These are phyloP conservation scores for Pseudochromis fuscus DNA, from an alignment of 2,797 vertebrate genomes.

Conservation along the genomic window DNA sequence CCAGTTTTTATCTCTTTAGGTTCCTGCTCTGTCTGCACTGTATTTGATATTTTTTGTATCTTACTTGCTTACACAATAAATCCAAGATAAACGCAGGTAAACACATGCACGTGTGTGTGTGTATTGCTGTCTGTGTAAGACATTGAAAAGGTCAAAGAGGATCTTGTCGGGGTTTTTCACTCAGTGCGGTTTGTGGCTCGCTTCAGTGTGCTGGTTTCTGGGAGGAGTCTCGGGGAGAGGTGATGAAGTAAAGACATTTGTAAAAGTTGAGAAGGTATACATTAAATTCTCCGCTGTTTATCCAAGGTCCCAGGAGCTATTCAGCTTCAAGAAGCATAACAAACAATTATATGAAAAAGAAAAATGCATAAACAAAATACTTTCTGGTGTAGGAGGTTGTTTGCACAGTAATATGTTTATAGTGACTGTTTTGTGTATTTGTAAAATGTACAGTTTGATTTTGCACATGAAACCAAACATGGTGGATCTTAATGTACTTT, in stretches of 20 bases:
- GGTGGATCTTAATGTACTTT: not conserved
- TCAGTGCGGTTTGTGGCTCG: slow-evolving; percentile 40
- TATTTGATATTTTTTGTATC: not conserved
- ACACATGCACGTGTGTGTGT: slow-evolving; percentile 5
- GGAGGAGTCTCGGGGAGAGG: slow-evolving; percentile 39
- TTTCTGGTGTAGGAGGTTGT: slow-evolving; percentile 50
- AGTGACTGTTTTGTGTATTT: not conserved
- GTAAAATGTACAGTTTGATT: not conserved
- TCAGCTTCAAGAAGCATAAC: slow-evolving; percentile 72
- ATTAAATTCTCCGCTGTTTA: slow-evolving; percentile 74
- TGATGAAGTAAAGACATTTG: slow-evolving; percentile 44
- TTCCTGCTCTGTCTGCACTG: slow-evolving; percentile 11
- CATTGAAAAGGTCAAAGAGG: slow-evolving; percentile 40
- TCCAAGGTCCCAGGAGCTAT: slow-evolving; percentile 69
- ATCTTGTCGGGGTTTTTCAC: slow-evolving; percentile 43
- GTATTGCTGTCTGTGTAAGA: slow-evolving; percentile 19
- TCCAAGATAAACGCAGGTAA: slow-evolving; percentile 3
- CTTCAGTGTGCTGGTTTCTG: slow-evolving; percentile 30
- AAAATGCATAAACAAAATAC: slow-evolving; percentile 35
- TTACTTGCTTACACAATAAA: not conserved
- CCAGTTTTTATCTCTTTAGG: slow-evolving; percentile 3
- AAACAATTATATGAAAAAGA: slow-evolving; percentile 70
- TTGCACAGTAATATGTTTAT: slow-evolving; percentile 15
- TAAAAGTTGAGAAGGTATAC: slow-evolving; percentile 42
- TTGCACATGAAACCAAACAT: not conserved